These are phyloP conservation scores for Pithys albifrons DNA, from an alignment of 2,113 vertebrate species.

Conservation along the genomic window DNA sequence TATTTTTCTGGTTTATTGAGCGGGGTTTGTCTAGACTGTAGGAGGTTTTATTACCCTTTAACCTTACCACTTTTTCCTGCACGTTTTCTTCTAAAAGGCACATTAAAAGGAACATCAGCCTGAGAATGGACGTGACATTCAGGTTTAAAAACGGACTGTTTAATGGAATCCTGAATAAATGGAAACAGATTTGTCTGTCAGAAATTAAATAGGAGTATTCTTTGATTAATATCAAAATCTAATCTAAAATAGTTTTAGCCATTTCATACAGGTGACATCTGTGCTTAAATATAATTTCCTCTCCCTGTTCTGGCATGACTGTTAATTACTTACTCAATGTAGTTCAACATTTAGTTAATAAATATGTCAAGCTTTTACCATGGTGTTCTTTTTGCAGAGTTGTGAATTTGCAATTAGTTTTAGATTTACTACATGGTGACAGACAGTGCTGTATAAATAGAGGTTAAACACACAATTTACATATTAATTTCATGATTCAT, in stretches of 20 bases:
- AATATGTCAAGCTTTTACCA: constrained; percentile 89
- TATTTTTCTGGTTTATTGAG: not conserved
- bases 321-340: constrained; percentile 89
- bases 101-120: constrained; percentile 43
- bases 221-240: constrained; percentile 78
- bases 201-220: constrained; percentile 75
- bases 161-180: constrained; percentile 76
- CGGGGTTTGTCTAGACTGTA: not conserved
- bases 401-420: constrained; percentile 91
- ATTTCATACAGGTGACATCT: constrained; percentile 81
- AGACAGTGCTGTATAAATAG: constrained; percentile 90
- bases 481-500: constrained; percentile 97
- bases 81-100: constrained; percentile 13
- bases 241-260: constrained; percentile 76
- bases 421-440: constrained; percentile 90
- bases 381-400: constrained; percentile 81
- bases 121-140: constrained; percentile 41
- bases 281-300: constrained; percentile 82
- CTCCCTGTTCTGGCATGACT: constrained; percentile 77
- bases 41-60: constrained; percentile 21
- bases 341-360: constrained; percentile 91
- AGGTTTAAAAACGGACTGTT: constrained; percentile 69
- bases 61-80: not conserved
- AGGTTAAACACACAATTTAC: constrained; percentile 95
- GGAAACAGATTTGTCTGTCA: constrained; percentile 76